Evolutionary conservation across 1,140 invertebrate genomes (phyloP).

Genomic region (Caenorhabditis elegans): WBcel235 BX284606.5:15993501-15994000

Average conservation of each 20-base stretch:
- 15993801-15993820: too few relatives aligned
- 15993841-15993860: too few relatives aligned
- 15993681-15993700: slow-evolving; percentile 43
- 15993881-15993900: slow-evolving; percentile 22
- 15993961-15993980: not conserved
- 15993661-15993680: slow-evolving; percentile 36
- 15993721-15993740: slow-evolving; percentile 16
- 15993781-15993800: too few relatives aligned
- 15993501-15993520: too few relatives aligned
- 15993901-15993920: too few relatives aligned
- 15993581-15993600: slow-evolving; percentile 11
- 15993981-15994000: not conserved
- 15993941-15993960: too few relatives aligned
- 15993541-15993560: too few relatives aligned
- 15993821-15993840: too few relatives aligned
- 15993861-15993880: too few relatives aligned
- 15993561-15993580: not conserved
- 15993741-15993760: not conserved
- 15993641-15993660: slow-evolving; percentile 1
- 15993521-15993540: too few relatives aligned
- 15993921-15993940: too few relatives aligned
- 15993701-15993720: slow-evolving; percentile 42
- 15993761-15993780: not conserved
- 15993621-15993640: not conserved
- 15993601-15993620: not conserved